Evolutionary conservation across 1,140 invertebrate species (phyloP).

Genomic region (Ips nitidus): DNA sequence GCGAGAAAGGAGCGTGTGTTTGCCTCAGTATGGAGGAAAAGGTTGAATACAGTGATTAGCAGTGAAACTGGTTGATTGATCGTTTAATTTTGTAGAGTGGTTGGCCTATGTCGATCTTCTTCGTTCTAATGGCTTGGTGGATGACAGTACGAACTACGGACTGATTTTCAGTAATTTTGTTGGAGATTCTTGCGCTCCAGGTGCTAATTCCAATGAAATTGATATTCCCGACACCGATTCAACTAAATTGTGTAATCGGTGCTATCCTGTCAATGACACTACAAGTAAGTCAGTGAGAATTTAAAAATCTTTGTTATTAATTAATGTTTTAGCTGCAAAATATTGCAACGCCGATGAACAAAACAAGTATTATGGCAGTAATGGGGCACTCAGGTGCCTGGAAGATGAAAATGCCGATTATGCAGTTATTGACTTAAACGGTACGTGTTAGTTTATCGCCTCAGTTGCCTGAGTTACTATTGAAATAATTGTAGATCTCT

Average conservation of each 20-base stretch:
- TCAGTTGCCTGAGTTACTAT: not conserved
- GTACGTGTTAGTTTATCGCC: slow-evolving; percentile 25
- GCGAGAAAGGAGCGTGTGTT: slow-evolving; percentile 61
- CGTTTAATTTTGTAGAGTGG: slow-evolving; percentile 54
- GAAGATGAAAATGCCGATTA: slow-evolving; percentile 58
- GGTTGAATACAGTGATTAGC: slow-evolving; percentile 48
- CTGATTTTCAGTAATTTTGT: slow-evolving; percentile 59
- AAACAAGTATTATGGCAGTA: slow-evolving; percentile 67
- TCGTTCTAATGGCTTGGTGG: slow-evolving; percentile 44
- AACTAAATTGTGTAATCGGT: slow-evolving; percentile 48
- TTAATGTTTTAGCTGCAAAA: slow-evolving; percentile 35
- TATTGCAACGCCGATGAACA: slow-evolving; percentile 51
- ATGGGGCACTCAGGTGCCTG: slow-evolving; percentile 62
- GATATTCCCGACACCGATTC: slow-evolving; percentile 35
- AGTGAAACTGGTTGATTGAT: not conserved
- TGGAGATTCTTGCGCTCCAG: slow-evolving; percentile 60
- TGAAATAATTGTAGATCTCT: slow-evolving; percentile 17
- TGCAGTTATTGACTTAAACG: slow-evolving; percentile 56
- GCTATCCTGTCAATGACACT: slow-evolving; percentile 42
- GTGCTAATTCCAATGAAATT: slow-evolving; percentile 52
- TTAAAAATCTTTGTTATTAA: not conserved
- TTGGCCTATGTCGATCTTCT: slow-evolving; percentile 60
- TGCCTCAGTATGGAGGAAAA: slow-evolving; percentile 64
- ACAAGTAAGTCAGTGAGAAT: slow-evolving; percentile 7
- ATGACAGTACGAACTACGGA: slow-evolving; percentile 62